Evolutionary conservation across 1,140 invertebrate species (phyloP), one percentile per base, ranked within the genome.

Genomic region (Drosophila ironensis): DNA sequence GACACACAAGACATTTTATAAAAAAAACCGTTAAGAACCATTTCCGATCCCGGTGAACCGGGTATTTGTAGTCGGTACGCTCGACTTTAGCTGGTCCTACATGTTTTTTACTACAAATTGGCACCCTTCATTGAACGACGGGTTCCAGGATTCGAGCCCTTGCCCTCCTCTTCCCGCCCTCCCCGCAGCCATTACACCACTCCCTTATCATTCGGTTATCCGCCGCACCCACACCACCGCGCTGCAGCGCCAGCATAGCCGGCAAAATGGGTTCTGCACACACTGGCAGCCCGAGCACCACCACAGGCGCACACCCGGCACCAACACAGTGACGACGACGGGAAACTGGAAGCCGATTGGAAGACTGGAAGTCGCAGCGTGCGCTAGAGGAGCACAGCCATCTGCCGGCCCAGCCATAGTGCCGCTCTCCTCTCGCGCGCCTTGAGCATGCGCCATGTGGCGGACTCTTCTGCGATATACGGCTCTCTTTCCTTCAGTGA

Each of bases 71-170:
- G n/a, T n/a, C n/a, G n/a, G n/a, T n/a, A n/a, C n/a, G n/a, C n/a
- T n/a, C n/a, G n/a, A n/a, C n/a, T n/a, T n/a, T n/a, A n/a, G n/a
- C n/a, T n/a, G n/a, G n/a, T n/a, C n/a, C n/a, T 57, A 28, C 38
- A 67, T 48, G 54, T 60, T 66, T 74, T 66, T 66, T 53, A 50
- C 59, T 72, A 88, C 88, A 88, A 88, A 88, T 88, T 88, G 87
- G 87, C 87, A 71, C 88, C 74, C 87, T 88, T 88, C 87, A 88
- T 88, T 82, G 71, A 88, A 77, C 59, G 47, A 70, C n/a, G 30
- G 14, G 30, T 33, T 33, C 3, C 30, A 37, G 33, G 33, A 37
- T 37, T n/a, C 33, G 14, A 11, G 30, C 11, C 4, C 7, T 1
- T 2, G 4, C 4, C 12, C 12, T 2, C 12, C 14, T 2, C 12